Evolutionary conservation across 2,113 vertebrate genomes (phyloP).

Genomic region (Tichodroma muraria): DNA sequence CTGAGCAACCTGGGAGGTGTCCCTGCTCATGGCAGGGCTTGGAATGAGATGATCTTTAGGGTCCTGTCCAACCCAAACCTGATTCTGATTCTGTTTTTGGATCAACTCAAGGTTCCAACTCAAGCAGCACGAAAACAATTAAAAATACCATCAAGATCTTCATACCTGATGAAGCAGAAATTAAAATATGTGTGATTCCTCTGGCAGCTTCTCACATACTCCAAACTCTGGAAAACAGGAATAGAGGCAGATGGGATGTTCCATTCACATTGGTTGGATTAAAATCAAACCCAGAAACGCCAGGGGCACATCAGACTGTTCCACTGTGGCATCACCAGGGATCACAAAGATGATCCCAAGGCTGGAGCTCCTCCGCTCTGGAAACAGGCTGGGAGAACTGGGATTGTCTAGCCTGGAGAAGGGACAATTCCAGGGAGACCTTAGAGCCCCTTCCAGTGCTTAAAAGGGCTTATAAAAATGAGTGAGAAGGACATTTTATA

Average conservation of each 20-base stretch:
- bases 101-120: neutral
- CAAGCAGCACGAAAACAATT: neutral
- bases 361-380: neutral
- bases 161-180: neutral
- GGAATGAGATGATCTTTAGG: neutral
- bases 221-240: neutral
- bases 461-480: neutral
- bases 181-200: neutral
- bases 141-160: neutral
- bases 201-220: neutral
- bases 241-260: neutral
- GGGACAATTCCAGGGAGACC: neutral
- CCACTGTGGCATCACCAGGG: neutral
- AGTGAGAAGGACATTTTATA: neutral
- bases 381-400: neutral
- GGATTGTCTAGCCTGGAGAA: neutral
- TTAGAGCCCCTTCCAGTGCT: neutral
- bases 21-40: neutral
- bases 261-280: neutral
- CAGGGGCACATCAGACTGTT: neutral
- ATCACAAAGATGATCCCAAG: neutral
- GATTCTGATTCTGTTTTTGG: neutral
- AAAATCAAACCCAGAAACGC: neutral
- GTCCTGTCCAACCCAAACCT: neutral
- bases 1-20: neutral